Conservation (phyloP, 1,140 invertebrate genomes). For the Diachasmimorpha longicaudata region DNA sequence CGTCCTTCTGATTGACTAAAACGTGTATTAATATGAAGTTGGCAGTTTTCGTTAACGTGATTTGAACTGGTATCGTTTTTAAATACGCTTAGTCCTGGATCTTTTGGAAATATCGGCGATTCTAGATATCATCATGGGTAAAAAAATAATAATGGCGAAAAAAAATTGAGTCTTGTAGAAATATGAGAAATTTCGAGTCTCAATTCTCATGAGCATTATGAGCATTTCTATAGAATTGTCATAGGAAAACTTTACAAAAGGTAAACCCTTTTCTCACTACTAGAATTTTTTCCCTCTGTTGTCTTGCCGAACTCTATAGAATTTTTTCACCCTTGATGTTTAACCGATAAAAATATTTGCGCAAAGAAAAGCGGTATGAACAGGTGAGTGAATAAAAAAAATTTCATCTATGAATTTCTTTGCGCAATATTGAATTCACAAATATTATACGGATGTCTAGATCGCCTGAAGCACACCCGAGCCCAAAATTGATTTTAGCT, state of each 20-base stretch:
- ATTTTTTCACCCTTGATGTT: too few relatives aligned
- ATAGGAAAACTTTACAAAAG: too few relatives aligned
- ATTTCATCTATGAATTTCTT: background rate
- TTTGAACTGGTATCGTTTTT: constrained; percentile 43
- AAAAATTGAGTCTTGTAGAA: too few relatives aligned
- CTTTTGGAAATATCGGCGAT: background rate
- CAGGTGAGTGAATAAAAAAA: background rate
- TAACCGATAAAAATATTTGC: background rate
- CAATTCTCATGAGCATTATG: too few relatives aligned
- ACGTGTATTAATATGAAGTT: constrained; percentile 54
- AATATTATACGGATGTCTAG: background rate
- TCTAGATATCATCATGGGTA: background rate
- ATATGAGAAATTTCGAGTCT: too few relatives aligned
- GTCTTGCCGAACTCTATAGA: too few relatives aligned
- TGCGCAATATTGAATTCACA: background rate
- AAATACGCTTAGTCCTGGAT: constrained; percentile 29
- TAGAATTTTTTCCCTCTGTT: too few relatives aligned
- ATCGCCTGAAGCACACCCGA: background rate
- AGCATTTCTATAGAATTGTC: too few relatives aligned
- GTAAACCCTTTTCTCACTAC: too few relatives aligned
- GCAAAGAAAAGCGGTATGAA: background rate
- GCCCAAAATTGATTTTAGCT: constrained; percentile 33
- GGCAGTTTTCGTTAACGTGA: constrained; percentile 52
- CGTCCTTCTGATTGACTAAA: constrained; percentile 46
- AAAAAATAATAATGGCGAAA: background rate